Evolutionary conservation across 2,113 vertebrate species (phyloP).

Genomic region (Hepsetus odoe): DNA sequence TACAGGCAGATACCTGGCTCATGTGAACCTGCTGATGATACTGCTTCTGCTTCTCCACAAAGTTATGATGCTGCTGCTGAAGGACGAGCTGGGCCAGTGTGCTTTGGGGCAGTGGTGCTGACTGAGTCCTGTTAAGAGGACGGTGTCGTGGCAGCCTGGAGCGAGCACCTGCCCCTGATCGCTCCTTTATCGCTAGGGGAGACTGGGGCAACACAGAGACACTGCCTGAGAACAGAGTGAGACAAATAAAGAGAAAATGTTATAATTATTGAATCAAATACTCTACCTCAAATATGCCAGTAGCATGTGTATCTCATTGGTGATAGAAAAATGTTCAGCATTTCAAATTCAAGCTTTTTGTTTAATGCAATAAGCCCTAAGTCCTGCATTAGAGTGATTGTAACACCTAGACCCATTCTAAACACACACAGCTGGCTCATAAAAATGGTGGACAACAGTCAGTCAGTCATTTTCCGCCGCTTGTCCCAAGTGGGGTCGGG

Average conservation of each 20-base stretch:
- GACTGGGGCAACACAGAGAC: slow-evolving; percentile 87
- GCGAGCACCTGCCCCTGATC: slow-evolving; percentile 80
- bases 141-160: slow-evolving; percentile 93
- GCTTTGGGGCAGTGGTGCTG: slow-evolving; percentile 94
- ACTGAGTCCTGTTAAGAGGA: slow-evolving; percentile 94
- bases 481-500: too few species aligned
- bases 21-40: slow-evolving; percentile 97
- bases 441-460: too few species aligned
- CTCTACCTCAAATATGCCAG: too few species aligned
- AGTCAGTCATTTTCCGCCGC: too few species aligned
- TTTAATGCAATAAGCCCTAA: too few species aligned
- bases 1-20: slow-evolving; percentile 86
- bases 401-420: too few species aligned
- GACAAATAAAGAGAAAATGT: background rate
- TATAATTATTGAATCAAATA: too few species aligned
- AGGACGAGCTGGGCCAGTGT: slow-evolving; percentile 95
- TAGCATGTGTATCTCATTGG: too few species aligned
- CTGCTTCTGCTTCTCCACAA: slow-evolving; percentile 96
- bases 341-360: too few species aligned
- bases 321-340: too few species aligned
- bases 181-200: slow-evolving; percentile 88
- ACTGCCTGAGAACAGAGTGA: slow-evolving; percentile 74
- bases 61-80: slow-evolving; percentile 97
- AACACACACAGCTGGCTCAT: too few species aligned
- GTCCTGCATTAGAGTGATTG: too few species aligned